Percentiles rank a stretch among this genome's conserved stretches.
These are phyloP conservation scores for Dendrolimus pini DNA, from an alignment of 2,888 invertebrate species.

Conservation along the genomic window DNA sequence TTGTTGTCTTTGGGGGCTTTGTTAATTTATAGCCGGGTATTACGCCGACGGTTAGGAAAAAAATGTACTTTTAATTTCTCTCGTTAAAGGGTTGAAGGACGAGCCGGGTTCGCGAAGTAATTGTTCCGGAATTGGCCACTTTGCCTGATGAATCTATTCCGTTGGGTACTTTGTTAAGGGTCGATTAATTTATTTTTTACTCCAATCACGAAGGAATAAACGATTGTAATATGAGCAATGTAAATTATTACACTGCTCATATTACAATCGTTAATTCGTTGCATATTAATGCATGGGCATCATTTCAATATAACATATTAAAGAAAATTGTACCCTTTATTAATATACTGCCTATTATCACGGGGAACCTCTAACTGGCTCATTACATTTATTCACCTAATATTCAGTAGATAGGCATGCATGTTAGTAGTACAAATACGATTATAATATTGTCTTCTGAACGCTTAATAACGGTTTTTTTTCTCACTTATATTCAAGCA, in stretches of 20 bases:
- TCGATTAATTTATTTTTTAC: slow-evolving; percentile 61
- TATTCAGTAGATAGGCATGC: no score
- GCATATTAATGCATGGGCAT: no score
- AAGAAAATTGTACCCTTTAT: background rate
- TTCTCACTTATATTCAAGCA: no score
- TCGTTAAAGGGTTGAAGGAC: slow-evolving; percentile 77
- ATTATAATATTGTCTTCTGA: no score
- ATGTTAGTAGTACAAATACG: no score
- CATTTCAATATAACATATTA: no score
- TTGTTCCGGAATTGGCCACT: slow-evolving; percentile 76
- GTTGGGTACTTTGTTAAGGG: slow-evolving; percentile 55
- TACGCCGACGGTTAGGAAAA: slow-evolving; percentile 69
- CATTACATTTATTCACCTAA: no score
- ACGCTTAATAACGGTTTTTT: no score
- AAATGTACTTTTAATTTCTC: slow-evolving; percentile 77
- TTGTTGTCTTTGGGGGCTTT: slow-evolving; percentile 75
- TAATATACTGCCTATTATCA: no score
- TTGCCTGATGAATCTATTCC: slow-evolving; percentile 73
- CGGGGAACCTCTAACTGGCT: no score
- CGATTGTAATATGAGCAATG: slow-evolving; percentile 55
- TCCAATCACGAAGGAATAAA: slow-evolving; percentile 57
- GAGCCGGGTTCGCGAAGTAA: slow-evolving; percentile 70
- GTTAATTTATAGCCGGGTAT: slow-evolving; percentile 69
- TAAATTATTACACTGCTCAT: no score
- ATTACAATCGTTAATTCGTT: no score